Base-by-base conservation (phyloP, 2,888 invertebrate genomes). In the Chymomyza fuscimana region DNA sequence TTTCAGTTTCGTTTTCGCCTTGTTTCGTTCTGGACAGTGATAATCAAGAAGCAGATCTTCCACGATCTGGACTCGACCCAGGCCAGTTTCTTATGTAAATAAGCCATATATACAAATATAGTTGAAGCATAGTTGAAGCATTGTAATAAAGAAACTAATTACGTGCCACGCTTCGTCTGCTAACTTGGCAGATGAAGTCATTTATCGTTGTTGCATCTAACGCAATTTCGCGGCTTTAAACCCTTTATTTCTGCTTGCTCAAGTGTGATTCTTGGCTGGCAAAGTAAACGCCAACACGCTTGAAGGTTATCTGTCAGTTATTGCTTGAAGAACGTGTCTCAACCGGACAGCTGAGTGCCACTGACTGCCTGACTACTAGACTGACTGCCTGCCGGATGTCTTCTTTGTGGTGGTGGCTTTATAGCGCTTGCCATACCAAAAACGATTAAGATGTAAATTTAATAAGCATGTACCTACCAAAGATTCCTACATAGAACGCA, bases 381-480 rank as follows among this genome's bases (percentile, higher is more conserved):
- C 54, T 19, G 40, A 46, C 40, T 46, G 12, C 40, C 77, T 81
- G 82, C 84, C 84, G 84, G 84, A 85, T 85, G 81, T 76, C 80
- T 80, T 80, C 79, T 73, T 73, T 80, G 25, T 32, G 7, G 32
- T 59, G 22, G 7, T 52, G 50, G 15, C 25, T 50, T 61, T 54
- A 54, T 54, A 0, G 29, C 7, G 32, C 67, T 64, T 52, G 46
- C 62, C 72, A 70, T 69, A 65, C 74, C 58, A 74, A 73, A 78
- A 70, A 72, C 80, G 73, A 86, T 88, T 84, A 84, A 81, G 77
- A 85, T 85, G 85, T 88, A 88, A 85, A 85, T 86, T 88, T 74
- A 86, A 86, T 81, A 74, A 72, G 70, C 66, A 67, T 63, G 72
- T 73, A 25, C 25, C 25, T 25, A 72, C 71, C 40, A 12, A 10